phyloP scores from a whole-genome alignment of 1,140 invertebrate genomes.

The Drosophila ogumai region DNA sequence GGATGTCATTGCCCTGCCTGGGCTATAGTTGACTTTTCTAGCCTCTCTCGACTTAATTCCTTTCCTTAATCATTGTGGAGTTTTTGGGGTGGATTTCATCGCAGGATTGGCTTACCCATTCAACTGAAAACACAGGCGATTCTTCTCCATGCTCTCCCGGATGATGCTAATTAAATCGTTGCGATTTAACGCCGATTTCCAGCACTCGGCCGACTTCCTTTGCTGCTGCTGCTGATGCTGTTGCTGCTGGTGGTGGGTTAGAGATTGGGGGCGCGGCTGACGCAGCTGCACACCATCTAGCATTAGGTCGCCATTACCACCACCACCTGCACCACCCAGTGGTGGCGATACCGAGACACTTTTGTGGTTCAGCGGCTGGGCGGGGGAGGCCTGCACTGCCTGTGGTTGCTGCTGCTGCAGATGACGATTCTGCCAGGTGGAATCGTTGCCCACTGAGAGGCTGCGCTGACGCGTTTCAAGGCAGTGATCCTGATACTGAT shows the following conservation, averaged over 20 bases:
- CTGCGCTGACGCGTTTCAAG: conserved; percentile 79
- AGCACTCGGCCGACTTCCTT: conserved; percentile 79
- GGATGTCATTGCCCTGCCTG: conserved; percentile 5
- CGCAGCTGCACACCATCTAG: conserved; percentile 79
- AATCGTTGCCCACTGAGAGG: conserved; percentile 83
- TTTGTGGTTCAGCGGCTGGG: conserved; percentile 43
- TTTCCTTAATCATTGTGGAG: conserved; percentile 27
- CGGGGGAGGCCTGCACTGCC: conserved; percentile 22
- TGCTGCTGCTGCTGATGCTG: conserved; percentile 48
- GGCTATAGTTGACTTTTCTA: neutral
- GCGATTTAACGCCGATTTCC: conserved; percentile 89
- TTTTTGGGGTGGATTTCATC: conserved; percentile 28
- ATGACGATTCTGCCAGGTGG: conserved; percentile 75
- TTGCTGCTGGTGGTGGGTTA: conserved; percentile 28
- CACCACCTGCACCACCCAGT: conserved; percentile 7
- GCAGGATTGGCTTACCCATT: conserved; percentile 87
- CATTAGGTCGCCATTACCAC: conserved; percentile 55
- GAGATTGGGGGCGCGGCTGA: conserved; percentile 71
- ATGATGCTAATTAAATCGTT: conserved; percentile 94
- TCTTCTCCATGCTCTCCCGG: conserved; percentile 96
- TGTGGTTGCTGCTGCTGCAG: conserved; percentile 53
- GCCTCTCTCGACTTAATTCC: conserved; percentile 1
- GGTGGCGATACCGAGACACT: conserved; percentile 63
- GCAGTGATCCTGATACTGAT: conserved; percentile 82
- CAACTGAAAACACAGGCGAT: conserved; percentile 93